These are phyloP conservation scores for Eufriesea mexicana DNA, from an alignment of 1,140 invertebrate genomes.

Conservation along the genomic window DNA sequence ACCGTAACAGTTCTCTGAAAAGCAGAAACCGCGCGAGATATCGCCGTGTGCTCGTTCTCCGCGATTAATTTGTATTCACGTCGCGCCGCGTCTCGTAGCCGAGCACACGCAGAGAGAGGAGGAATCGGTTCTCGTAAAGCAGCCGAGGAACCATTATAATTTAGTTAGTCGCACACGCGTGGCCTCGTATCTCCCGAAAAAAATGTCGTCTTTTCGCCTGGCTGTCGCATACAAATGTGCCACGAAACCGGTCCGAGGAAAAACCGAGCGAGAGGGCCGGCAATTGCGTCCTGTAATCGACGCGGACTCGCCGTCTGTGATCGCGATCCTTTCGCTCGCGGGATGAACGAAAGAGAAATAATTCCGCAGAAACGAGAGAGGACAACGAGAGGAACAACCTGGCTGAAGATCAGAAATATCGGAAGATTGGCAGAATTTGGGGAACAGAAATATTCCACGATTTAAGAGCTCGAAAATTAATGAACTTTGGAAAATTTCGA, in stretches of 20 bases:
- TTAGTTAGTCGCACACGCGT: conserved; percentile 50
- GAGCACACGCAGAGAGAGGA: background rate
- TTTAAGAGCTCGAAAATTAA: no score
- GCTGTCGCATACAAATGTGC: conserved; percentile 55
- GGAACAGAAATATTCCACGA: no score
- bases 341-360: background rate
- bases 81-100: conserved; percentile 38
- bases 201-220: conserved; percentile 36
- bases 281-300: conserved; percentile 17
- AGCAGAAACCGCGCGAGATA: background rate
- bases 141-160: conserved; percentile 63
- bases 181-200: conserved; percentile 10
- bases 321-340: background rate
- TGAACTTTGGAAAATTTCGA: no score
- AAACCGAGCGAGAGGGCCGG: no score
- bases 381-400: no score
- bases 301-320: background rate
- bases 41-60: background rate
- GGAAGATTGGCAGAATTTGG: no score
- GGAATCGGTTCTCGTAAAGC: conserved; percentile 56
- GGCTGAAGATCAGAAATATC: no score
- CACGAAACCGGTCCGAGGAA: background rate
- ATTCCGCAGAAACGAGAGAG: background rate
- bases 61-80: conserved; percentile 57
- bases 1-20: background rate